Base-by-base conservation (phyloP, 1,140 invertebrate species). In the Propsilocerus akamusi region DNA sequence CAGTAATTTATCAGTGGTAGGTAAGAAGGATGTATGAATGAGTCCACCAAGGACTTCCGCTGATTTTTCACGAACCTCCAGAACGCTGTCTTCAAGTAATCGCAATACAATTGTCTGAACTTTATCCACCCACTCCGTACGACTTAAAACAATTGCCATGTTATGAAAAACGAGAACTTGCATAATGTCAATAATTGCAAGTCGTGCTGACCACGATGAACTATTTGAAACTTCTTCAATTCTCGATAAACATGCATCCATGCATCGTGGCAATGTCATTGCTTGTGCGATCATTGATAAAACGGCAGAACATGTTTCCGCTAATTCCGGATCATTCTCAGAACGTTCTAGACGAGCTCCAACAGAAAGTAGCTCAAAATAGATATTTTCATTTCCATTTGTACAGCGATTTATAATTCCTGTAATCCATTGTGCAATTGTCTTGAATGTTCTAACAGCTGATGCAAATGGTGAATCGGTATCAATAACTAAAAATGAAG, bases 131-230 rank as follows among this genome's bases (percentile, higher is more conserved):
- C 75, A 74, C 0, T 68, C 56, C 0, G 66, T 47, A n/a, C 72
- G 64, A 22, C 72, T 74, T n/a, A 78, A 63, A 22, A 89, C 62
- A 50, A 72, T 70, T 14, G 86, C 79, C 68, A 92, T 78, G 56
- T 92, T 93, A 54, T 86, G 77, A 65, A 93, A 93, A 7, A 89
- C 75, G 49, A 86, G 67, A 12, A 81, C 79, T 65, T 91, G 83
- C 7, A 92, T 68, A 57, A 86, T 88, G 48, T 80, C 74, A 2
- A 91, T 66, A 51, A 78, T 73, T 8, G 79, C 73, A 1, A 74
- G 71, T 46, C 86, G 69, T 0, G 82, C 77, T 54, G 81, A 85
- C 89, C 89, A 94, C 5, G 83, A 89, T 5, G 70, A 67, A 47
- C 66, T 67, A 17, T 71, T 56, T 0, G 72, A 69, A 10, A 72